These are phyloP conservation scores for Helicoverpa assulta DNA, from an alignment of 2,888 invertebrate species.

Conservation along the genomic window DNA sequence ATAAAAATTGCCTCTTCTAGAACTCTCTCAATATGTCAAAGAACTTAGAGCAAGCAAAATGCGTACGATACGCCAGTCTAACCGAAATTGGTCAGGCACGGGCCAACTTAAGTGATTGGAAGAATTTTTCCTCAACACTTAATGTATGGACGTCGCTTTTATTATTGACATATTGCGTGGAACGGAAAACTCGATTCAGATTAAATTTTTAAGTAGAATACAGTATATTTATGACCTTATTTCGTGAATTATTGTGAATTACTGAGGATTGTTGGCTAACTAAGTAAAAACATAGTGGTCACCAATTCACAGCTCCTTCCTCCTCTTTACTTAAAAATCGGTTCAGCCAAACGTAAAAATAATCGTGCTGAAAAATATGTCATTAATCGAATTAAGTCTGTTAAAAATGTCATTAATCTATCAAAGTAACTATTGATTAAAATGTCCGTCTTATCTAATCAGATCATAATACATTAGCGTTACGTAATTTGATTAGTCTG, in stretches of 20 bases:
- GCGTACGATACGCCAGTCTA: constrained; percentile 51
- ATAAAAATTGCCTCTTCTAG: constrained; percentile 40
- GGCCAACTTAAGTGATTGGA: constrained; percentile 60
- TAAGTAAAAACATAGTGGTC: too few relatives aligned
- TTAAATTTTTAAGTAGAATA: constrained; percentile 32
- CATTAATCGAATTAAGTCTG: too few relatives aligned
- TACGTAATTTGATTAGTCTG: constrained; percentile 9
- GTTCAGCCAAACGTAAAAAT: too few relatives aligned
- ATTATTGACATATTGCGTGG: constrained; percentile 42
- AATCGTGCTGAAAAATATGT: too few relatives aligned
- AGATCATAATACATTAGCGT: background rate
- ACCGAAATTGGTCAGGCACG: constrained; percentile 57
- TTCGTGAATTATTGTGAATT: too few relatives aligned
- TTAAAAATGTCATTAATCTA: background rate
- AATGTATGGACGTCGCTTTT: constrained; percentile 40
- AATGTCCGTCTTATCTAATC: background rate
- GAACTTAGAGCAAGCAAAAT: constrained; percentile 46
- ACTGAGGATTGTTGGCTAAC: too few relatives aligned
- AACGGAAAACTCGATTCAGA: constrained; percentile 13
- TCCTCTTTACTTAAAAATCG: too few relatives aligned
- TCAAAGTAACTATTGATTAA: background rate
- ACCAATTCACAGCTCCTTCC: too few relatives aligned
- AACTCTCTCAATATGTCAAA: constrained; percentile 15
- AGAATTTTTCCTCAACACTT: constrained; percentile 39
- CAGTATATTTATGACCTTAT: background rate